Evolutionary conservation across 37 sponge, comb jelly and placozoan genomes (phyloP), one percentile per base, ranked within the genome.

Genomic region (Spongia lamella): DNA sequence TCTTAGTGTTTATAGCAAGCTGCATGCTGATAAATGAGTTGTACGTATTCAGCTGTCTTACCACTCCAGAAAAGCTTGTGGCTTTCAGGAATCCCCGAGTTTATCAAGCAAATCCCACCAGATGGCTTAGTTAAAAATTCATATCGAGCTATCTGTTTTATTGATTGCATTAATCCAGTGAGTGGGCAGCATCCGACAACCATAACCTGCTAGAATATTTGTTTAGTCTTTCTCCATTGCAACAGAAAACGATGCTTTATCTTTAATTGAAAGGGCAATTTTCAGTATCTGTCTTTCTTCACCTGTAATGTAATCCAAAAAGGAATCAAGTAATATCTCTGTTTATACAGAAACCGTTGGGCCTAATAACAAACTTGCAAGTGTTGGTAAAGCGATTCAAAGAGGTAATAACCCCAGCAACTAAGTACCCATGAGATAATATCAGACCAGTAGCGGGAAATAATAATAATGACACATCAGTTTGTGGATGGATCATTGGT

Each of bases 361-460:
- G 31, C 60, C 74, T 37, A 57, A 26, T 7, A 59, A 60, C 58
- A 73, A 57, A 3, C 20, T 1, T 1, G 36, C 20, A 29, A 73
- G 33, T 13, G 74, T 17, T 59, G 74, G 74, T 21, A 73, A 24
- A 15, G 60, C 74, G 22, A 73, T 73, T 22, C 60, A 26, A 56
- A 20, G 21, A 29, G 61, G 74, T 14, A 73, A 49, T 7, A 73
- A 14, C 4, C n/a, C 74, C 74, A 36, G 57, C 7, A 24, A 29
- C 61, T 17, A 73, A 58, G 61, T 73, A 73, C 7, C 74, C 74
- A 58, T 73, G 74, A 19, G 74, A 73, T 35, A 73, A 53, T n/a
- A 73, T 56, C 3, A 30, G 7, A 4, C 74, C 74, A 29, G 57
- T 4, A 7, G 30, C 58, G 1, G 74, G 56, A 33, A 73, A 70